Conservation (phyloP, 2,113 vertebrate genomes). For the Eurypyga helias region DNA sequence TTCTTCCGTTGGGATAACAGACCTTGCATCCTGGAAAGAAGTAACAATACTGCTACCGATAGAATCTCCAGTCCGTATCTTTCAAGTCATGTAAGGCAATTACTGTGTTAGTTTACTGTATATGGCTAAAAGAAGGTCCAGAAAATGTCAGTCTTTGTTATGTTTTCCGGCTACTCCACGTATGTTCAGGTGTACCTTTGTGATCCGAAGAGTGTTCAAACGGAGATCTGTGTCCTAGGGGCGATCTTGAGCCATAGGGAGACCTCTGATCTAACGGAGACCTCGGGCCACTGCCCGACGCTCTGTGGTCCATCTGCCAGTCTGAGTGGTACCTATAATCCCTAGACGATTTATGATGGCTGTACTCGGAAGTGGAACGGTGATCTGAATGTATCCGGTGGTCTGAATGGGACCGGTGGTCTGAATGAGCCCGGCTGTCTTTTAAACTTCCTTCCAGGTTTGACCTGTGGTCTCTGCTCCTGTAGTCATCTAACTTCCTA, state of each 20-base stretch:
- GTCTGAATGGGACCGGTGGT: slow-evolving; percentile 85
- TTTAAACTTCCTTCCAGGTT: slow-evolving; percentile 83
- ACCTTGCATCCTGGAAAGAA: slow-evolving; percentile 86
- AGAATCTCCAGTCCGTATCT: slow-evolving; percentile 85
- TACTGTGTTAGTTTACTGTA: slow-evolving; percentile 90
- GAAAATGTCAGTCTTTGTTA: slow-evolving; percentile 82
- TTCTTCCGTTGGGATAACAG: slow-evolving; percentile 84
- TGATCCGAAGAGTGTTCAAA: slow-evolving; percentile 96
- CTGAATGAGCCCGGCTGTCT: slow-evolving; percentile 81
- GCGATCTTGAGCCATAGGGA: slow-evolving; percentile 90
- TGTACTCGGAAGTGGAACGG: slow-evolving; percentile 80
- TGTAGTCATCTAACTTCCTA: slow-evolving; percentile 92
- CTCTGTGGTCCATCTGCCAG: slow-evolving; percentile 93
- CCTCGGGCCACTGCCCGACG: slow-evolving; percentile 87
- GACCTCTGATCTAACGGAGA: slow-evolving; percentile 93
- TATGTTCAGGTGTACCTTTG: slow-evolving; percentile 95
- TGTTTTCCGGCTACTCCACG: slow-evolving; percentile 96
- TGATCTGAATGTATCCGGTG: slow-evolving; percentile 86
- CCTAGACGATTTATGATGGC: slow-evolving; percentile 86
- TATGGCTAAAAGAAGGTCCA: slow-evolving; percentile 88
- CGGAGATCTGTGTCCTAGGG: slow-evolving; percentile 88
- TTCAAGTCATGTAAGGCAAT: slow-evolving; percentile 97
- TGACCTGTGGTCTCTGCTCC: slow-evolving; percentile 89
- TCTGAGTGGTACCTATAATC: slow-evolving; percentile 95
- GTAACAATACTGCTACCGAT: slow-evolving; percentile 86